These are phyloP conservation scores for Macrosoma leucophasiata DNA, from an alignment of 2,888 invertebrate species.

Conservation along the genomic window DNA sequence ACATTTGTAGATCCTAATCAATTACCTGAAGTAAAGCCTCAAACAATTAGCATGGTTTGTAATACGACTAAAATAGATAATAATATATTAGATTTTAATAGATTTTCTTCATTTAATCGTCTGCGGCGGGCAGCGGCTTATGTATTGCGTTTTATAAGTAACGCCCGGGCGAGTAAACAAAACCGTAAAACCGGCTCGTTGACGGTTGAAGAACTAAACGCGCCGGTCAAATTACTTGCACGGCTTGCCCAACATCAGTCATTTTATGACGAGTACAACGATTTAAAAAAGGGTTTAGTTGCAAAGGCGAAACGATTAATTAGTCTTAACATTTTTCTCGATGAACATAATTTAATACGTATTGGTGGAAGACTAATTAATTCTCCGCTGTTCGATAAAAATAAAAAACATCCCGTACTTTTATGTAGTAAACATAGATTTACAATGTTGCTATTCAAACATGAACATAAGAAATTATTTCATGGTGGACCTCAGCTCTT, in stretches of 20 bases:
- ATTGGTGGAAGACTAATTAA: slow-evolving; percentile 3
- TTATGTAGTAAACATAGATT: slow-evolving; percentile 13
- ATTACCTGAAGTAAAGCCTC: neutral
- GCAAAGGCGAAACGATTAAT: slow-evolving; percentile 1
- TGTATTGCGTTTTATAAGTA: slow-evolving; percentile 13
- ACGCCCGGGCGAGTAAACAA: slow-evolving; percentile 7
- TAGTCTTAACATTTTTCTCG: slow-evolving; percentile 11
- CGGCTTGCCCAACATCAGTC: slow-evolving; percentile 1
- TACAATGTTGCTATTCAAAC: slow-evolving; percentile 13
- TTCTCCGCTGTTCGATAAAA: too few species aligned
- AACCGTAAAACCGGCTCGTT: slow-evolving; percentile 10
- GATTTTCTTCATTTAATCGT: slow-evolving; percentile 14
- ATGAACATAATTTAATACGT: slow-evolving; percentile 3
- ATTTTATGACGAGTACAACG: neutral
- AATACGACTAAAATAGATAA: neutral
- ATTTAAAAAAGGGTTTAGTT: neutral
- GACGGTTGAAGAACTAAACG: slow-evolving; percentile 11
- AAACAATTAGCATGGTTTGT: neutral
- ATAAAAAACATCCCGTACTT: slow-evolving; percentile 16
- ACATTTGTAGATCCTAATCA: neutral
- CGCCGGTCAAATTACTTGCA: slow-evolving; percentile 2
- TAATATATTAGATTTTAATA: slow-evolving; percentile 9
- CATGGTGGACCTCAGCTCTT: slow-evolving; percentile 20
- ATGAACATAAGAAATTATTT: slow-evolving; percentile 12
- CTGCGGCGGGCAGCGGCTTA: slow-evolving; percentile 12